A percentile compares a stretch with the other conserved stretches of the same genome.
These are phyloP conservation scores for Hydraecia micacea DNA, from an alignment of 2,888 invertebrate species.

Conservation along the genomic window DNA sequence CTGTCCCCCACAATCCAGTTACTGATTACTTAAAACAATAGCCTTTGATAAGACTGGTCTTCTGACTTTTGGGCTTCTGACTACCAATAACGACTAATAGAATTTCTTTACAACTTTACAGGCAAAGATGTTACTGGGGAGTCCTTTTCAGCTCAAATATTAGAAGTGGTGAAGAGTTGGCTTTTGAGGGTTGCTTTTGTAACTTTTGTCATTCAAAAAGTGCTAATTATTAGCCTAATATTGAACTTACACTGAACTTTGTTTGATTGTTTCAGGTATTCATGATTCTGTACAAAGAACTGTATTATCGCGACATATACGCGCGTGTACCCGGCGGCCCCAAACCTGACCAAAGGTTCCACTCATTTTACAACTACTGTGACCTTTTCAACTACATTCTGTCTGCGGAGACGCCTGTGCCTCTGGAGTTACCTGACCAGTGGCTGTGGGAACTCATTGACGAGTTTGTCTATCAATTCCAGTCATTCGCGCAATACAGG, in stretches of 20 bases:
- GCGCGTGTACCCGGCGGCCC: slow-evolving; percentile 97
- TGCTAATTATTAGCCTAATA: not conserved
- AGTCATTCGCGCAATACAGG: slow-evolving; percentile 96
- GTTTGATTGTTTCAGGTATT: slow-evolving; percentile 91
- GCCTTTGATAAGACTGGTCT: not conserved
- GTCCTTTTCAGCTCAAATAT: not conserved
- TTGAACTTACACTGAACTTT: not conserved
- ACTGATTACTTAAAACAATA: not conserved
- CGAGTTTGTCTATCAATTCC: slow-evolving; percentile 99
- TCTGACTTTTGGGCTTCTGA: not conserved
- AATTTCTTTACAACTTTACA: not conserved
- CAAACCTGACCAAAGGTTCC: slow-evolving; percentile 97
- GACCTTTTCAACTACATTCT: slow-evolving; percentile 99
- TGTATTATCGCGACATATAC: slow-evolving; percentile 99
- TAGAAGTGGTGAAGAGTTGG: not conserved
- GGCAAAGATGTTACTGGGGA: not conserved
- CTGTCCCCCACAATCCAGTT: not conserved
- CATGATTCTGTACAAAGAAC: slow-evolving; percentile 98
- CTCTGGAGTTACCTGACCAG: slow-evolving; percentile 98
- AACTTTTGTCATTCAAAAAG: not conserved
- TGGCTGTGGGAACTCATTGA: slow-evolving; percentile 99
- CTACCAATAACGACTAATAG: not conserved
- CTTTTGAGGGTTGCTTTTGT: not conserved
- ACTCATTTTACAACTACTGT: slow-evolving; percentile 99
- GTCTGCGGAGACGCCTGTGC: slow-evolving; percentile 96